Conservation (phyloP, 2,888 invertebrate genomes). For the Loripinus fragilis region DNA sequence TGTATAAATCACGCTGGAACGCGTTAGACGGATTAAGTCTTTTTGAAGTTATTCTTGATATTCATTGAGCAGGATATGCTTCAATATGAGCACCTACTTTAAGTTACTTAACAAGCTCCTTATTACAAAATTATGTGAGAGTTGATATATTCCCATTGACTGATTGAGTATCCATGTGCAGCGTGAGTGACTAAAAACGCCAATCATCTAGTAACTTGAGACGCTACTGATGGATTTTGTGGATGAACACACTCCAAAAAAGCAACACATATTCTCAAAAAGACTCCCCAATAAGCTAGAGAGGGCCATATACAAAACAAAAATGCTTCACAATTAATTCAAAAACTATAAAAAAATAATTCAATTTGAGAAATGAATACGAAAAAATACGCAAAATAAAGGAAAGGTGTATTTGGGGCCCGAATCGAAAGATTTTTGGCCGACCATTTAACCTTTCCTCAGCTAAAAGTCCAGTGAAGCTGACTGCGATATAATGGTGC, state of each 20-base stretch:
- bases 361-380: slow-evolving; percentile 7
- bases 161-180: no score
- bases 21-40: no score
- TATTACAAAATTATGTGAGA: no score
- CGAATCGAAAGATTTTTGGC: background rate
- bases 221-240: background rate
- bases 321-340: background rate
- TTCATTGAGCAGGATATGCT: no score
- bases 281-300: background rate
- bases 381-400: background rate
- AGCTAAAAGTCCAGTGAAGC: background rate
- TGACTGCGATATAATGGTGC: background rate
- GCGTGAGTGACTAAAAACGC: no score
- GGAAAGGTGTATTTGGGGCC: slow-evolving; percentile 4
- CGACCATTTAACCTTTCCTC: slow-evolving; percentile 1
- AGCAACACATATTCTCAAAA: background rate
- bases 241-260: background rate
- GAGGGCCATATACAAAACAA: slow-evolving; percentile 1
- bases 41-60: no score
- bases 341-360: background rate
- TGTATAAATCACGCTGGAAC: no score
- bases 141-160: no score
- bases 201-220: no score
- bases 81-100: no score
- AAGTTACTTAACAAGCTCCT: no score